A percentile compares a stretch with the other conserved stretches of the same genome.
phyloP scores from a whole-genome alignment of 92 coral and sea anemone species.

The Epizoanthus stellaris region DNA sequence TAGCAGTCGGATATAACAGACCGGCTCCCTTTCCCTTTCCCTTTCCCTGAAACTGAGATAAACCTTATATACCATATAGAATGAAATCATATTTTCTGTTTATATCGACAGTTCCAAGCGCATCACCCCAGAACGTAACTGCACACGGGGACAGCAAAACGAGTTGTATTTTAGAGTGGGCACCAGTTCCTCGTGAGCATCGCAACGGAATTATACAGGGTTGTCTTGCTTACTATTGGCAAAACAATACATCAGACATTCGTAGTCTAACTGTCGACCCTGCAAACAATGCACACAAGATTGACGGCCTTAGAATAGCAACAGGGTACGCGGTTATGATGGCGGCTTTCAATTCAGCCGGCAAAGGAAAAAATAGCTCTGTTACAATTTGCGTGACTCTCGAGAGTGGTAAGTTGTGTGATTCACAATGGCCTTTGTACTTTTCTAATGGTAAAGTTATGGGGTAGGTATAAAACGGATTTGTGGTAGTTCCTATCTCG shows the following conservation, averaged over 20 bases:
- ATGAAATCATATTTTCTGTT: neutral
- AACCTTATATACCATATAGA: too few relatives aligned
- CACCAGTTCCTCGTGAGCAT: conserved; percentile 16
- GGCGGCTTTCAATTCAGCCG: conserved; percentile 6
- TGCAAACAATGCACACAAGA: neutral
- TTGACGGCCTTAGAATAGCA: neutral
- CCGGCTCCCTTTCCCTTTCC: too few relatives aligned
- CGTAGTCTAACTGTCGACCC: neutral
- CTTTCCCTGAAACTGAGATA: too few relatives aligned
- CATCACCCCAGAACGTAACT: neutral
- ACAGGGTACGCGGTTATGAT: neutral
- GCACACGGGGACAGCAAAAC: conserved; percentile 3
- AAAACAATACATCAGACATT: neutral
- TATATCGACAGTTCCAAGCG: neutral
- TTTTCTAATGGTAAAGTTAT: too few relatives aligned
- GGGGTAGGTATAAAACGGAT: too few relatives aligned
- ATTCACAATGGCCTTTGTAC: too few relatives aligned
- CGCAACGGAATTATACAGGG: conserved; percentile 30
- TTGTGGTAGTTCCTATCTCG: too few relatives aligned
- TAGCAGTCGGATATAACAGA: too few relatives aligned
- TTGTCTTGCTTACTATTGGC: neutral
- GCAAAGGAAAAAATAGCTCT: neutral
- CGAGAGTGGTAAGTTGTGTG: neutral
- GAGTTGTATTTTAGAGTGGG: conserved; percentile 22
- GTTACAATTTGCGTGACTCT: conserved; percentile 1